A percentile compares a stretch with the other conserved stretches of the same genome.
Conservation (phyloP, 2,888 invertebrate genomes). For the Teleogryllus oceanicus region DNA sequence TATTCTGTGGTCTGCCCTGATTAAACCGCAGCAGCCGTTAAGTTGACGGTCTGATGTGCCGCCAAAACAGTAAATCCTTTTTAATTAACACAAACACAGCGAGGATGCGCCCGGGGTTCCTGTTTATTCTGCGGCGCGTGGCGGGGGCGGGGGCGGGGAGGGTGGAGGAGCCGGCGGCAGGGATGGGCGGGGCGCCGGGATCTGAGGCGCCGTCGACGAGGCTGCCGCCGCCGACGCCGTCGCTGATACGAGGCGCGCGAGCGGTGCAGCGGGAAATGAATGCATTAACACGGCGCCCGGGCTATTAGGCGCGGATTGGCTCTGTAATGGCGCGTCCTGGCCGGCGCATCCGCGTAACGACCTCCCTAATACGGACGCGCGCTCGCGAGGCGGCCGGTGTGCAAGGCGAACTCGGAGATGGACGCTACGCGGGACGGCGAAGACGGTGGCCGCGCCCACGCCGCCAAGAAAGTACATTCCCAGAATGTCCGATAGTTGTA, state of each 20-base stretch:
- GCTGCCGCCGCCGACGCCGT: too few relatives aligned
- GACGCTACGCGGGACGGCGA: background rate
- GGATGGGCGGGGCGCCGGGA: too few relatives aligned
- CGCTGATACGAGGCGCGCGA: background rate
- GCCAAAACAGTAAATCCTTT: slow-evolving; percentile 18
- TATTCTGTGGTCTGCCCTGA: slow-evolving; percentile 6
- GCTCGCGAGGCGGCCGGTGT: background rate
- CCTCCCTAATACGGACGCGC: background rate
- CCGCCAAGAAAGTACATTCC: too few relatives aligned
- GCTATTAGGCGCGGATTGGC: slow-evolving; percentile 6
- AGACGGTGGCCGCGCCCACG: too few relatives aligned
- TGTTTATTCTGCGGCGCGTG: slow-evolving; percentile 1
- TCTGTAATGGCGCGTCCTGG: background rate
- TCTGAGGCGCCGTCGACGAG: slow-evolving; percentile 1
- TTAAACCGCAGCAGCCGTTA: slow-evolving; percentile 18
- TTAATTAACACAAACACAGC: slow-evolving; percentile 9
- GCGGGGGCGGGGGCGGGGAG: background rate
- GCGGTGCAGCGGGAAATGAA: slow-evolving; percentile 10
- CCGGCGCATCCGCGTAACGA: background rate
- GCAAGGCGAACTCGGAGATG: background rate
- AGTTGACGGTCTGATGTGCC: slow-evolving; percentile 18
- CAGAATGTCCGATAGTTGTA: too few relatives aligned
- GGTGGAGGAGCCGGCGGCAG: background rate
- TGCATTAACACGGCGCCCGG: background rate
- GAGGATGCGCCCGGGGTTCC: background rate